Percentiles rank a stretch among this genome's conserved stretches.
Evolutionary conservation across 2,113 vertebrate species (phyloP).

Genomic region (Melanocharis versteri): DNA sequence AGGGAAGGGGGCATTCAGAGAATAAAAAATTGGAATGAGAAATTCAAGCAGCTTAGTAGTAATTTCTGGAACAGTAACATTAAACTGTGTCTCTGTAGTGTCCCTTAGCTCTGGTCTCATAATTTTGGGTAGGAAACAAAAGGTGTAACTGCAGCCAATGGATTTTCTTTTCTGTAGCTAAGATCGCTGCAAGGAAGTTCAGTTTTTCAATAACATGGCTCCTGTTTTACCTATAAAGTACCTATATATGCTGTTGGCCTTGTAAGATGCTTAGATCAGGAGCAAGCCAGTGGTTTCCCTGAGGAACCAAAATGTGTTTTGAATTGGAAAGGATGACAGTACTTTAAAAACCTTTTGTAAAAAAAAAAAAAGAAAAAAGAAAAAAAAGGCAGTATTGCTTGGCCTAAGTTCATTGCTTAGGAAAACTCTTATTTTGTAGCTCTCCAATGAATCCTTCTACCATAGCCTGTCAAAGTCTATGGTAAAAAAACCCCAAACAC

Average conservation of each 20-base stretch:
- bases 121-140: not conserved
- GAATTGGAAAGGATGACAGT: not conserved
- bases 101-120: not conserved
- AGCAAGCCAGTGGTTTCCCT: not conserved
- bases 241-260: not conserved
- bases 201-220: not conserved
- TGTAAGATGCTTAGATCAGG: not conserved
- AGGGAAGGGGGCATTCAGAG: not conserved
- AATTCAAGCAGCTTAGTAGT: not conserved
- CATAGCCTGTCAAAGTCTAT: not conserved
- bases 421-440: not conserved
- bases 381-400: not conserved
- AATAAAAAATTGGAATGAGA: not conserved
- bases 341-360: not conserved
- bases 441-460: not conserved
- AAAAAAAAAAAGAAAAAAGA: not conserved
- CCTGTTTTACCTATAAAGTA: not conserved
- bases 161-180: not conserved
- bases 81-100: not conserved
- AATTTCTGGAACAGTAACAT: not conserved
- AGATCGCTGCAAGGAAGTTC: not conserved
- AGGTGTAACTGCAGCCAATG: not conserved
- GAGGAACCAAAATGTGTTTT: not conserved
- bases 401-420: not conserved
- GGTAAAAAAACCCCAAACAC: not conserved